phyloP scores from a whole-genome alignment of 2,113 vertebrate species.

The Pelobates fuscus region DNA sequence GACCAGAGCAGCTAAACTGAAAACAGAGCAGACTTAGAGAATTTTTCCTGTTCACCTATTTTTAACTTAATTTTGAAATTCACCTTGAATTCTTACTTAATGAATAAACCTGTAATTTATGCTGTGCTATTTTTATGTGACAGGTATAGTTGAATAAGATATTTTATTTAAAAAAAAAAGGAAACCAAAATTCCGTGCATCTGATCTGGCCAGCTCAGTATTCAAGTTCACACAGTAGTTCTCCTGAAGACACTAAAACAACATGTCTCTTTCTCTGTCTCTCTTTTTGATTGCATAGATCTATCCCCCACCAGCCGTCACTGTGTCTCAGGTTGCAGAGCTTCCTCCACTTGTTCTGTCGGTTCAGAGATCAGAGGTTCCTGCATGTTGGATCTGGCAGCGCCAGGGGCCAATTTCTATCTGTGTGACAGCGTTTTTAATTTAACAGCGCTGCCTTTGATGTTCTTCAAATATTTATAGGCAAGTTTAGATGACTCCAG shows the following conservation, averaged over 20 bases:
- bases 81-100: no score
- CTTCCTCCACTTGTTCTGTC: conserved; percentile 36
- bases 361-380: conserved; percentile 60
- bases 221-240: no score
- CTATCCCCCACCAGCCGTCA: conserved; percentile 10
- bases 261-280: neutral
- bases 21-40: no score
- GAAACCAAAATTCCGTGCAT: no score
- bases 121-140: no score
- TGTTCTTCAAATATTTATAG: conserved; percentile 82
- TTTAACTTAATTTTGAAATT: no score
- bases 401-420: conserved; percentile 83
- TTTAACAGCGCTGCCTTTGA: conserved; percentile 82
- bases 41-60: no score
- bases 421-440: conserved; percentile 84
- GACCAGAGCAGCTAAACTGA: no score
- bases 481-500: conserved; percentile 71
- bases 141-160: no score
- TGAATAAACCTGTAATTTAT: no score
- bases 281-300: neutral
- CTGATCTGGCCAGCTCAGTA: no score
- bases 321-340: conserved; percentile 36
- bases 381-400: conserved; percentile 83
- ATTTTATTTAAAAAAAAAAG: no score
- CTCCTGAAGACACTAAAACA: neutral